phyloP scores from a whole-genome alignment of 2,888 invertebrate species.

The Auanema sp. region DNA sequence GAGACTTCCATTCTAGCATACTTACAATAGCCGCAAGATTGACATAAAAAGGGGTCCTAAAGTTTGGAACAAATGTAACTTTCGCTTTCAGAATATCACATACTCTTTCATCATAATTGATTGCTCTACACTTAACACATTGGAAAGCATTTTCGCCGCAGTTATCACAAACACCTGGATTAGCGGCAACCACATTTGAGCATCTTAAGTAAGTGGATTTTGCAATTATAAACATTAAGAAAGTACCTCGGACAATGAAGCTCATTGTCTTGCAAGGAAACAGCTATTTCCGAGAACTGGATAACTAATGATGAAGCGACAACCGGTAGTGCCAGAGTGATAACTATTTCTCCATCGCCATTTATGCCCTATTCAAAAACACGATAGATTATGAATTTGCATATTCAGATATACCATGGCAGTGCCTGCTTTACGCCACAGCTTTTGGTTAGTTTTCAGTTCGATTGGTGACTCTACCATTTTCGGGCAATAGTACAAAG shows the following conservation, averaged over 20 bases:
- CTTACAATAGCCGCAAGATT: constrained; percentile 97
- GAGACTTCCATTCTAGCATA: constrained; percentile 98
- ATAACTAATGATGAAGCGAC: constrained; percentile 97
- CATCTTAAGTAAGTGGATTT: constrained; percentile 69
- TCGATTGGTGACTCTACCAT: constrained; percentile 92
- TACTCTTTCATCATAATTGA: constrained; percentile 92
- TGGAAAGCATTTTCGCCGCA: constrained; percentile 98
- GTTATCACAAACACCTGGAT: constrained; percentile 93
- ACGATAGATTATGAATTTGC: background rate
- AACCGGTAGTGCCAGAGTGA: constrained; percentile 72
- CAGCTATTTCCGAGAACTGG: constrained; percentile 96
- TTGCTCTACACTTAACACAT: constrained; percentile 95
- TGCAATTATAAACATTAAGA: too few species aligned
- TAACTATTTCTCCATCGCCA: constrained; percentile 21
- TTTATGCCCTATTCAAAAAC: background rate
- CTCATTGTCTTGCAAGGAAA: constrained; percentile 83
- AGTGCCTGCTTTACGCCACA: constrained; percentile 93
- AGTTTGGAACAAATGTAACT: background rate
- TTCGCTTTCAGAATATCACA: background rate
- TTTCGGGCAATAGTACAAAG: constrained; percentile 93
- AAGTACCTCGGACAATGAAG: constrained; percentile 44
- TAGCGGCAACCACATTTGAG: constrained; percentile 92
- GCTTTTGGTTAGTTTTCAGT: constrained; percentile 77
- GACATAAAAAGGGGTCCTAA: constrained; percentile 91
- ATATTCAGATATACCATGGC: constrained; percentile 75